These are phyloP conservation scores for Sebastes oblongus DNA, from an alignment of 2,797 vertebrate genomes.

Conservation along the genomic window DNA sequence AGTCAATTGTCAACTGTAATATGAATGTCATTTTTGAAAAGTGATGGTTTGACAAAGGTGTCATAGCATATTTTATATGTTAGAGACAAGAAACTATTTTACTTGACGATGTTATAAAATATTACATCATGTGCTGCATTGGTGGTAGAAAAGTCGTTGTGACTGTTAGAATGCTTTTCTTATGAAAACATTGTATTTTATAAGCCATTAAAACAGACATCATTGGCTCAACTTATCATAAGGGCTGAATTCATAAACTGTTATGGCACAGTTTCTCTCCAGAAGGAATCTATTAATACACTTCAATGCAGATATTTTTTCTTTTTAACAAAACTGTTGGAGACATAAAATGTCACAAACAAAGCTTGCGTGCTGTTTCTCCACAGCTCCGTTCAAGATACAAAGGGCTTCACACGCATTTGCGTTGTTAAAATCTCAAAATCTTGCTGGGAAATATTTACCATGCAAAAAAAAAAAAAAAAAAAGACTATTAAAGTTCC, in stretches of 20 bases:
- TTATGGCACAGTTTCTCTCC: background rate
- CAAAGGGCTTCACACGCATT: conserved; percentile 27
- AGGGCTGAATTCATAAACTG: background rate
- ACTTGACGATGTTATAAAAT: background rate
- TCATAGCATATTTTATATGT: background rate
- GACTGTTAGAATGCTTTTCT: background rate
- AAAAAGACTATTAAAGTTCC: background rate
- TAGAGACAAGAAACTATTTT: background rate
- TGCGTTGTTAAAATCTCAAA: conserved; percentile 7
- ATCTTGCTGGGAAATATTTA: conserved; percentile 27
- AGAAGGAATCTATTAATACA: background rate
- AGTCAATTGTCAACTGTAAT: conserved; percentile 55
- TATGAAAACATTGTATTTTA: background rate
- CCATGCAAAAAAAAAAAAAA: background rate
- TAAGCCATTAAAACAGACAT: background rate
- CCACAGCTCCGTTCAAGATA: background rate
- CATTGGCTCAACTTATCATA: background rate
- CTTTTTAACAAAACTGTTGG: background rate
- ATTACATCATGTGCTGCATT: background rate
- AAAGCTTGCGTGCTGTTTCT: conserved; percentile 3
- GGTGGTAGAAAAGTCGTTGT: background rate
- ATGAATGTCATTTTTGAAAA: conserved; percentile 30
- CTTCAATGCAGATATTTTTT: background rate
- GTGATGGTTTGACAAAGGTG: conserved; percentile 33
- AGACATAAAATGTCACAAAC: conserved; percentile 17